These are phyloP conservation scores for Micropoecilia bifurca DNA, from an alignment of 2,797 vertebrate genomes.

Conservation along the genomic window DNA sequence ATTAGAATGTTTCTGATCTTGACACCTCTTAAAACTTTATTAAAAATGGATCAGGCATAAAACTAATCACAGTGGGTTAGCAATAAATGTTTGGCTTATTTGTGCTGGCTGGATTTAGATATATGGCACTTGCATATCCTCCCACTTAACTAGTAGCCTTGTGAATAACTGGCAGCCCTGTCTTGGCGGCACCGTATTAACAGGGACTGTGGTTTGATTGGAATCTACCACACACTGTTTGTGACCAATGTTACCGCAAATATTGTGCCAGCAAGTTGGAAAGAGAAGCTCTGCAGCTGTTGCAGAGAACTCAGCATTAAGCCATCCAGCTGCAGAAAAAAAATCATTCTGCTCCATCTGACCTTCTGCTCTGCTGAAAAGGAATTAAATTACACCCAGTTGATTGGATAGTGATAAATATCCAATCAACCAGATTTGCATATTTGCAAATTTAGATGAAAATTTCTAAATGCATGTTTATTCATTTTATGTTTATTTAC, in stretches of 20 bases:
- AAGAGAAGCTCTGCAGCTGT: not conserved
- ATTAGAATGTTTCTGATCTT: not conserved
- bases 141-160: slow-evolving; percentile 1
- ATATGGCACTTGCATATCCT: slow-evolving; percentile 11
- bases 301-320: not conserved
- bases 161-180: slow-evolving; percentile 1
- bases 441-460: not conserved
- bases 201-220: not conserved
- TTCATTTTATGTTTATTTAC: not conserved
- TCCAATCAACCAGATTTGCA: too few relatives aligned
- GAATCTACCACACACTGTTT: not conserved
- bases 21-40: slow-evolving; percentile 1
- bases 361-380: not conserved
- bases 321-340: not conserved
- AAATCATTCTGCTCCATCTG: not conserved
- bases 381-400: not conserved
- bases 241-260: slow-evolving; percentile 1
- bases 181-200: not conserved
- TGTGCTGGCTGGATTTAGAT: slow-evolving; percentile 13
- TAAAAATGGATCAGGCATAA: slow-evolving; percentile 1
- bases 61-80: slow-evolving; percentile 5
- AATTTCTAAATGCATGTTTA: not conserved
- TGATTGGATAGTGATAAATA: not conserved
- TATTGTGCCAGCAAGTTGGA: not conserved
- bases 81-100: slow-evolving; percentile 3